Evolutionary conservation across 2,113 vertebrate genomes (phyloP).

Genomic region (Balaeniceps rex): DNA sequence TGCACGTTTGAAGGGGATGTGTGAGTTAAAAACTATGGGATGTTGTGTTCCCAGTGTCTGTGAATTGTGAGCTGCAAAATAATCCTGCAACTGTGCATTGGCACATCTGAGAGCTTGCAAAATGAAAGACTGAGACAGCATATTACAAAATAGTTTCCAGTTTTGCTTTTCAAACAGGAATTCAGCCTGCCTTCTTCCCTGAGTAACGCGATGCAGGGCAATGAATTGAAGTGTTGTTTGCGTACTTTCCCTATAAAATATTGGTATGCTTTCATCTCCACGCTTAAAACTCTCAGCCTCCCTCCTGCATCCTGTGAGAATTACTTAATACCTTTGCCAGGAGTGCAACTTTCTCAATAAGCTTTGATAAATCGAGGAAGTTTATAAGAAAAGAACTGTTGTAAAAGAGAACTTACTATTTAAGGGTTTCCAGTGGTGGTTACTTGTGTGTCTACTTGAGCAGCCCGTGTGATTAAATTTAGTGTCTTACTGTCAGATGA

Average conservation of each 20-base stretch:
- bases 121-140: constrained; percentile 1
- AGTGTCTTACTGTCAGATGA: background rate
- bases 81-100: background rate
- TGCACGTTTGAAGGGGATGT: accelerated
- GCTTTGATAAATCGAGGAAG: background rate
- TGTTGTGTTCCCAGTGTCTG: background rate
- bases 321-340: background rate
- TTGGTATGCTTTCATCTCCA: background rate
- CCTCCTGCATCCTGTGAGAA: background rate
- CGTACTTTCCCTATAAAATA: background rate
- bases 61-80: background rate
- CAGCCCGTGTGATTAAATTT: background rate
- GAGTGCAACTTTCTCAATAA: background rate
- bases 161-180: background rate
- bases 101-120: background rate
- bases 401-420: background rate
- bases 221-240: background rate
- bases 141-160: constrained; percentile 24
- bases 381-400: background rate
- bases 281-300: background rate
- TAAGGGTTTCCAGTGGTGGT: background rate
- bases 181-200: background rate
- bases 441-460: background rate
- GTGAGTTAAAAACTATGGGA: background rate
- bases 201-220: background rate